phyloP scores from a whole-genome alignment of 2,797 vertebrate genomes.

The Chloroceryle amazona region DNA sequence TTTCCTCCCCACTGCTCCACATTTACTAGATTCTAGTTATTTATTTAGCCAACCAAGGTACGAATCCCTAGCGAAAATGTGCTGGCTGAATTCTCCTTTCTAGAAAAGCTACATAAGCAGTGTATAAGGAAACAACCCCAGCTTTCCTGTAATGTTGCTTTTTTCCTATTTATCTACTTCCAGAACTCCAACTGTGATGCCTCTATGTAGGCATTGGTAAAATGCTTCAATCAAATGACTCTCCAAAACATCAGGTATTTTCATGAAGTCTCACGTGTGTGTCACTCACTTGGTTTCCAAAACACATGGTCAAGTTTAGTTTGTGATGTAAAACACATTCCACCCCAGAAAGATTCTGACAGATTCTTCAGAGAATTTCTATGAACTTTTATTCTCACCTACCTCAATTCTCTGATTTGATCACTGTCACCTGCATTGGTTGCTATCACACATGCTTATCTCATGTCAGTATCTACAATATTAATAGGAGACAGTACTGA shows the following conservation, averaged over 20 bases:
- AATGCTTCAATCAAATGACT: not conserved
- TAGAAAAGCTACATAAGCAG: not conserved
- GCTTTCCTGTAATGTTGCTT: not conserved
- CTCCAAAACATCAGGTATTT: not conserved
- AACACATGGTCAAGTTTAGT: not conserved
- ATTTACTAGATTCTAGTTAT: not conserved
- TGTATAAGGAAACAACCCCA: not conserved
- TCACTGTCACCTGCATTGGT: not conserved
- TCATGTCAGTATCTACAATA: not conserved
- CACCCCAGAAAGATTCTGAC: not conserved
- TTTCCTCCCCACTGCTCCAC: not conserved
- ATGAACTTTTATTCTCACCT: not conserved
- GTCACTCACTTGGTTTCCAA: not conserved
- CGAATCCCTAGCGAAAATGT: not conserved
- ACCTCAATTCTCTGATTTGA: accelerated
- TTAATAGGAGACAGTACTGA: not conserved
- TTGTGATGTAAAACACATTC: not conserved
- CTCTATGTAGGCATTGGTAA: not conserved
- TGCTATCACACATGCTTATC: not conserved
- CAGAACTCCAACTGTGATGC: not conserved
- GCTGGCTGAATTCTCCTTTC: not conserved
- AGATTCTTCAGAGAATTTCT: not conserved
- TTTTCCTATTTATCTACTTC: not conserved
- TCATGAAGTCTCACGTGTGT: not conserved
- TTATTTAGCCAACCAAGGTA: not conserved